These are phyloP conservation scores for Phenacoccus solenopsis DNA, from an alignment of 1,140 invertebrate genomes.

Conservation along the genomic window DNA sequence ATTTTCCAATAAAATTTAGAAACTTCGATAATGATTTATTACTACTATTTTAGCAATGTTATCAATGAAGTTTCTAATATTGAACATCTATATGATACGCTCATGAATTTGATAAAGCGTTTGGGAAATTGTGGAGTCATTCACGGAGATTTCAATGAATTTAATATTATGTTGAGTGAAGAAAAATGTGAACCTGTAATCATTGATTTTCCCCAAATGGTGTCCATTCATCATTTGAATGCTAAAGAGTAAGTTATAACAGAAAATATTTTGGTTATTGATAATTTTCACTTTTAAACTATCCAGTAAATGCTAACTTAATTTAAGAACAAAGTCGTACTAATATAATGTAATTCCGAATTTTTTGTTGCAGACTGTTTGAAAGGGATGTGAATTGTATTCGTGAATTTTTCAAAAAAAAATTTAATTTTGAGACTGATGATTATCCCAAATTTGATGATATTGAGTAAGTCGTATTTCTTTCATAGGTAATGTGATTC, in stretches of 20 bases:
- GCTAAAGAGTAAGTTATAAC: slow-evolving; percentile 60
- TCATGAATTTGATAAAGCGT: slow-evolving; percentile 88
- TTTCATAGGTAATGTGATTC: slow-evolving; percentile 22
- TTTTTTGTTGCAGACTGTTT: slow-evolving; percentile 57
- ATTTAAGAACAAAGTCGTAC: too few relatives aligned
- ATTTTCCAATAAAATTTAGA: too few relatives aligned
- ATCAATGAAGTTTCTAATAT: slow-evolving; percentile 65
- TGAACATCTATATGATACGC: slow-evolving; percentile 74
- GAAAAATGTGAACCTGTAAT: slow-evolving; percentile 63
- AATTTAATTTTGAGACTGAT: slow-evolving; percentile 85
- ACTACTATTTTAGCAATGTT: slow-evolving; percentile 75
- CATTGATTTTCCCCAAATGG: slow-evolving; percentile 99
- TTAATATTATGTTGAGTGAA: slow-evolving; percentile 85
- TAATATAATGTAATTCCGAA: too few relatives aligned
- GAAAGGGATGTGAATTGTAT: slow-evolving; percentile 91
- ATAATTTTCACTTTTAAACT: too few relatives aligned
- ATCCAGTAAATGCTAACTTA: too few relatives aligned
- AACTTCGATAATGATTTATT: too few relatives aligned
- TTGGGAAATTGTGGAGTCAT: slow-evolving; percentile 91
- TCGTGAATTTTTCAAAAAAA: slow-evolving; percentile 77
- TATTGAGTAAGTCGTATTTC: slow-evolving; percentile 40
- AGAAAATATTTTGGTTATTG: background rate
- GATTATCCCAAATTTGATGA: slow-evolving; percentile 75
- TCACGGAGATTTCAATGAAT: slow-evolving; percentile 99
- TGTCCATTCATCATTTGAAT: slow-evolving; percentile 84